Percentiles rank a stretch among this genome's conserved stretches.
Evolutionary conservation across 2,797 vertebrate genomes (phyloP).

Genomic region (Fistularia commersonii): DNA sequence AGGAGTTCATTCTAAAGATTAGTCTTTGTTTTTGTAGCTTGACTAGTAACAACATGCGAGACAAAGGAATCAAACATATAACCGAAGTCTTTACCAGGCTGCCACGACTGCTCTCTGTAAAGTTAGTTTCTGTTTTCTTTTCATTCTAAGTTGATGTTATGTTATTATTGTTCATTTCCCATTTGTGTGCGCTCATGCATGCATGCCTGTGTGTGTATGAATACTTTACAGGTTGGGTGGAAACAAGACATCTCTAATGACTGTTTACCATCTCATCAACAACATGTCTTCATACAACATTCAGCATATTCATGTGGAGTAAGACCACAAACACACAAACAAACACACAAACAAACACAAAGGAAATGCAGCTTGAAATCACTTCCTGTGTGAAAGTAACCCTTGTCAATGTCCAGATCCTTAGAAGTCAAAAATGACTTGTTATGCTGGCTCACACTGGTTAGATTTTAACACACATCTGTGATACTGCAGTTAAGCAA

Average conservation of each 20-base stretch:
- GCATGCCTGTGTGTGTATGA: neutral
- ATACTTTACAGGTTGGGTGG: constrained; percentile 75
- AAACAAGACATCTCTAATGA: constrained; percentile 66
- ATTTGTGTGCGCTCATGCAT: constrained; percentile 5
- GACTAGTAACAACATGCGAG: constrained; percentile 79
- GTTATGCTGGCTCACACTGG: too few relatives aligned
- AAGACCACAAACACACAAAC: constrained; percentile 20
- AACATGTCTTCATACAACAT: constrained; percentile 63
- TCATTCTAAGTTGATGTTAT: neutral
- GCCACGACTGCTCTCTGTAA: constrained; percentile 68
- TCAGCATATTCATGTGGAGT: constrained; percentile 74
- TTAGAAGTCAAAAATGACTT: too few relatives aligned
- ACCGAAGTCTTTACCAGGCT: constrained; percentile 66
- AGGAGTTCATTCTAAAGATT: too few relatives aligned
- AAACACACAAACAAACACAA: neutral
- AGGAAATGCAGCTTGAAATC: too few relatives aligned
- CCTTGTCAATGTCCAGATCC: too few relatives aligned
- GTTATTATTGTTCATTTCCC: neutral
- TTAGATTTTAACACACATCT: too few relatives aligned
- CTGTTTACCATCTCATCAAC: constrained; percentile 68
- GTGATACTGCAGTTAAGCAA: too few relatives aligned
- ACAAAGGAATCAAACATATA: constrained; percentile 65
- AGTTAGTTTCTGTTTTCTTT: constrained; percentile 70
- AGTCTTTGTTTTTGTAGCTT: constrained; percentile 64
- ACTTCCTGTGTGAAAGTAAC: too few relatives aligned